A percentile compares a stretch with the other conserved stretches of the same genome.
Conservation (phyloP, 2,888 invertebrate species). For the Caenorhabditis plicata region DNA sequence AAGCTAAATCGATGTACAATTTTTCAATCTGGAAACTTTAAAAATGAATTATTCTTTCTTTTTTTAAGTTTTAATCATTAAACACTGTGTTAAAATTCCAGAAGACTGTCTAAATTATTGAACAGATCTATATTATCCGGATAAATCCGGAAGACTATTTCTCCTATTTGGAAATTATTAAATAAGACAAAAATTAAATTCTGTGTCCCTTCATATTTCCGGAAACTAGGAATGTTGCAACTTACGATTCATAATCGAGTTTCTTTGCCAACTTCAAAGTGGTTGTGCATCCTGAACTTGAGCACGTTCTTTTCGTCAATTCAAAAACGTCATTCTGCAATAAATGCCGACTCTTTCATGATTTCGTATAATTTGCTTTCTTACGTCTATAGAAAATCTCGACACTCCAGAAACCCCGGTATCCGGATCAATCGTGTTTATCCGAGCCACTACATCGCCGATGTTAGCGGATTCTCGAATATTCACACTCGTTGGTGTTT, state of each 20-base stretch:
- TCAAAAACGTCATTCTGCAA: slow-evolving; percentile 19
- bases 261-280: slow-evolving; percentile 24
- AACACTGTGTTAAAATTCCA: too few relatives aligned
- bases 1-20: too few relatives aligned
- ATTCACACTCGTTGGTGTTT: slow-evolving; percentile 75
- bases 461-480: slow-evolving; percentile 25
- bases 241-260: slow-evolving; percentile 35
- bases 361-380: not conserved
- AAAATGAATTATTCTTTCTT: too few relatives aligned
- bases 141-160: too few relatives aligned
- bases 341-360: not conserved
- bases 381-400: slow-evolving; percentile 37
- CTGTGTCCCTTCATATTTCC: too few relatives aligned
- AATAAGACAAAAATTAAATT: too few relatives aligned
- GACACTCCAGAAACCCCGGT: slow-evolving; percentile 53
- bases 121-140: too few relatives aligned
- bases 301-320: slow-evolving; percentile 34
- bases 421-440: slow-evolving; percentile 47
- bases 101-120: too few relatives aligned
- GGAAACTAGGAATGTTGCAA: too few relatives aligned
- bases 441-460: slow-evolving; percentile 27
- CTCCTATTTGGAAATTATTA: too few relatives aligned
- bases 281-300: slow-evolving; percentile 35
- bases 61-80: too few relatives aligned
- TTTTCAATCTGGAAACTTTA: too few relatives aligned